Evolutionary conservation across 2,797 vertebrate species (phyloP).

Genomic region (Melanotaenia pygmaea): DNA sequence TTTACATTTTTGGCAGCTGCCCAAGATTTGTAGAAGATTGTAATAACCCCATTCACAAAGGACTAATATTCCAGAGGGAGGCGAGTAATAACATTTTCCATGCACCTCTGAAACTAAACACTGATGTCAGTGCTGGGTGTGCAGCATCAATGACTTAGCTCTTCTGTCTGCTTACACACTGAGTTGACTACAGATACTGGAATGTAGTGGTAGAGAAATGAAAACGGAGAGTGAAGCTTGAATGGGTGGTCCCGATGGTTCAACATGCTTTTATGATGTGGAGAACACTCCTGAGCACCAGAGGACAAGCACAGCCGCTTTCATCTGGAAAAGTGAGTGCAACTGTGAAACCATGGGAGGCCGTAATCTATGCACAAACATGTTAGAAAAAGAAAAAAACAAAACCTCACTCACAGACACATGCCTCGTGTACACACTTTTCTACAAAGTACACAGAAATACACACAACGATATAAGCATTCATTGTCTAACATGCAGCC

Average conservation of each 20-base stretch:
- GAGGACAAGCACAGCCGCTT: conserved; percentile 39
- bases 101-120: conserved; percentile 16
- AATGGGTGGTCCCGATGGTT: conserved; percentile 39
- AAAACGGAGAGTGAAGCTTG: conserved; percentile 38
- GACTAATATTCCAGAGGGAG: conserved; percentile 25
- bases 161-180: conserved; percentile 44
- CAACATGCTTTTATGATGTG: conserved; percentile 44
- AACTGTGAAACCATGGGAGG: conserved; percentile 2
- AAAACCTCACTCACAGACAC: too few species aligned
- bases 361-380: conserved; percentile 2
- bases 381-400: not conserved
- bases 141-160: conserved; percentile 16
- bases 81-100: conserved; percentile 20
- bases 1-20: not conserved
- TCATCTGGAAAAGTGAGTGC: conserved; percentile 57
- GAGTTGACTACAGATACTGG: conserved; percentile 38
- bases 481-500: conserved; percentile 19
- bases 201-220: conserved; percentile 23
- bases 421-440: not conserved
- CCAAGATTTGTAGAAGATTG: not conserved
- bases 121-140: conserved; percentile 12
- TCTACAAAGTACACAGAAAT: not conserved
- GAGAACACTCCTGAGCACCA: conserved; percentile 39
- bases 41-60: conserved; percentile 21
- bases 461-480: not conserved